Conservation (phyloP, 1,140 invertebrate genomes). For the Drosophila subpulchrella region DNA sequence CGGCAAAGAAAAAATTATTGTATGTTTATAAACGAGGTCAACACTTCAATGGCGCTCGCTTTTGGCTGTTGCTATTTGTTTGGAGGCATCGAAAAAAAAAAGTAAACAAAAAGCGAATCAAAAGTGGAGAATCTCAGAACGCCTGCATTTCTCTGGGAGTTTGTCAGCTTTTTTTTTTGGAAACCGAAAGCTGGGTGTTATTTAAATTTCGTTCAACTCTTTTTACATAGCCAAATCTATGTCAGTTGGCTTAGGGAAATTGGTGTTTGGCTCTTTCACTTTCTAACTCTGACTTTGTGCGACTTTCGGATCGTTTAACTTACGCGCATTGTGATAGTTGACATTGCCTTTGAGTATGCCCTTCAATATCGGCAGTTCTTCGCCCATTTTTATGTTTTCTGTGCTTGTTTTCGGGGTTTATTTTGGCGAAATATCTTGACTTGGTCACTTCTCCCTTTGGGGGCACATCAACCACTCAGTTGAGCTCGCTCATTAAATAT, state of each 20-base stretch:
- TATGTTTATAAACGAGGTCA: conserved; percentile 78
- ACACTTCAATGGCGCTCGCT: conserved; percentile 77
- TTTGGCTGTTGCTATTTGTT: conserved; percentile 38
- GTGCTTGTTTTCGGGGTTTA: conserved; percentile 27
- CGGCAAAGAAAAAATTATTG: conserved; percentile 53
- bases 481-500: conserved; percentile 37
- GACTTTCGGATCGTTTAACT: conserved; percentile 85
- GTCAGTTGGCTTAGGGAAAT: conserved; percentile 39
- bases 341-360: conserved; percentile 94
- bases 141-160: conserved; percentile 15
- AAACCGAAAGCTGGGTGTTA: conserved; percentile 65
- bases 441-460: conserved; percentile 39
- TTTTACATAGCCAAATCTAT: conserved; percentile 26
- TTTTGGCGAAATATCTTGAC: conserved; percentile 21
- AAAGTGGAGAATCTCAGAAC: conserved; percentile 46
- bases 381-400: conserved; percentile 87
- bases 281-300: conserved; percentile 17
- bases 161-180: conserved; percentile 25
- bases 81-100: conserved; percentile 15
- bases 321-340: conserved; percentile 96
- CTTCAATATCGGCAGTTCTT: conserved; percentile 94
- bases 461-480: conserved; percentile 46
- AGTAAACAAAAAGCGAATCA: conserved; percentile 64
- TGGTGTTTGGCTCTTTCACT: conserved; percentile 23
- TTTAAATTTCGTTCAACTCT: conserved; percentile 17